Percentiles rank a stretch among this genome's conserved stretches.
These are phyloP conservation scores for Betta splendens DNA, from an alignment of 2,797 vertebrate species.

Conservation along the genomic window DNA sequence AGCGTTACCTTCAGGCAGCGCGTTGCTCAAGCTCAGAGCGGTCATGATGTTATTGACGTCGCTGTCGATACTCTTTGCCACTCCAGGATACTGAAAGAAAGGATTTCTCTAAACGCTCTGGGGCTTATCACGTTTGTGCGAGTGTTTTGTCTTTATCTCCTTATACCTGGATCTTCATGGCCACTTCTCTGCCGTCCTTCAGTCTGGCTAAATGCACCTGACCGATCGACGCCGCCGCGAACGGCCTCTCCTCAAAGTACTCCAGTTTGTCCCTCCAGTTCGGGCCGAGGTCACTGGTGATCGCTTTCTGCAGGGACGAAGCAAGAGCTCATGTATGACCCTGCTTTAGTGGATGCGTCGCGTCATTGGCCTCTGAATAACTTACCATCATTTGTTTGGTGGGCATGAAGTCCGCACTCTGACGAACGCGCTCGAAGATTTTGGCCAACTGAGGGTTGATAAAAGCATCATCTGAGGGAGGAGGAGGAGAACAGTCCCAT, in stretches of 20 bases:
- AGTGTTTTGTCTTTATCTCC: not conserved
- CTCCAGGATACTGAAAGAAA: constrained; percentile 88
- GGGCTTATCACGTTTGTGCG: not conserved
- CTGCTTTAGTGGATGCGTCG: constrained; percentile 31
- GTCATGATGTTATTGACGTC: constrained; percentile 95
- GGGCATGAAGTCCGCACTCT: constrained; percentile 97
- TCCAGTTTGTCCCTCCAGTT: constrained; percentile 87
- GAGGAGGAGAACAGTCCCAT: not conserved
- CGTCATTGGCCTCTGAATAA: not conserved
- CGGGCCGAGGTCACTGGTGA: constrained; percentile 86
- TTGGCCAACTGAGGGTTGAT: constrained; percentile 95
- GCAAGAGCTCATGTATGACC: not conserved
- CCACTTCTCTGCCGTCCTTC: constrained; percentile 89
- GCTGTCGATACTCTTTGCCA: constrained; percentile 94
- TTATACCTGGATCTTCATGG: constrained; percentile 94
- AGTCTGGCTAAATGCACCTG: constrained; percentile 91
- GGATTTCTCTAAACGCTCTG: not conserved
- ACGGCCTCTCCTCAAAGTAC: constrained; percentile 91
- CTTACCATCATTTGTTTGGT: constrained; percentile 90
- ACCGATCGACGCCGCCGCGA: constrained; percentile 92
- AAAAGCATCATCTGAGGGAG: constrained; percentile 88
- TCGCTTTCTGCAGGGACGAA: constrained; percentile 80
- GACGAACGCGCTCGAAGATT: constrained; percentile 93
- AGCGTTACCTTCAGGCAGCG: constrained; percentile 89
- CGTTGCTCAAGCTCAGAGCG: constrained; percentile 92